phyloP scores from a whole-genome alignment of 2,797 vertebrate genomes.

The Protosalanx chinensis region DNA sequence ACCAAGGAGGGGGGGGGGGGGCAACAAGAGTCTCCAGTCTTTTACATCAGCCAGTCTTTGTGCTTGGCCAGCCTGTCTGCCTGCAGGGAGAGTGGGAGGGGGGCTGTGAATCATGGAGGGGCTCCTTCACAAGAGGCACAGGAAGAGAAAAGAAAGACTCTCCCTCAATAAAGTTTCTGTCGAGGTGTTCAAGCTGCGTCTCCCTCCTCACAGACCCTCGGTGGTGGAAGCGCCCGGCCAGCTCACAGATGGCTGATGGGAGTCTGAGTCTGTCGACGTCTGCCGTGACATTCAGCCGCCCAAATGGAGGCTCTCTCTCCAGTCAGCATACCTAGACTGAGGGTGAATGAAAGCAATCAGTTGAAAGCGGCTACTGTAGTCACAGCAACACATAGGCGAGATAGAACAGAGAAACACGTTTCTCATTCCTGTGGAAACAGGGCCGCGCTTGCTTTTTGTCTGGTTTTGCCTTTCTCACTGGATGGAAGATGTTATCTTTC shows the following conservation, averaged over 20 bases:
- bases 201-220: not conserved
- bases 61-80: constrained; percentile 13
- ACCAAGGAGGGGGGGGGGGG: not conserved
- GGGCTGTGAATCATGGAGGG: constrained; percentile 21
- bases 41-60: constrained; percentile 16
- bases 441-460: constrained; percentile 18
- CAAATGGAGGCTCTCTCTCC: not conserved
- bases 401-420: constrained; percentile 1
- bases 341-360: not conserved
- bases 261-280: not conserved
- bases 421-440: constrained; percentile 26
- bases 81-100: not conserved
- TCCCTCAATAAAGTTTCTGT: constrained; percentile 30
- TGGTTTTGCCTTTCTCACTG: constrained; percentile 24
- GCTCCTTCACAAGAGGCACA: constrained; percentile 17
- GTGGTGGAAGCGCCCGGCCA: not conserved
- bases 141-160: constrained; percentile 2
- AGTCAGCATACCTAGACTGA: not conserved
- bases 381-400: constrained; percentile 4
- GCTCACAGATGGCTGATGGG: constrained; percentile 3
- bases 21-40: constrained; percentile 30
- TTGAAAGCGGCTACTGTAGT: not conserved
- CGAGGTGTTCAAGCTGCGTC: constrained; percentile 8
- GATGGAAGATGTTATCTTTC: constrained; percentile 31
- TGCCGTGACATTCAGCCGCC: not conserved